A percentile compares a stretch with the other conserved stretches of the same genome.
phyloP scores from a whole-genome alignment of 2,888 invertebrate genomes.

The Sisyra terminalis region DNA sequence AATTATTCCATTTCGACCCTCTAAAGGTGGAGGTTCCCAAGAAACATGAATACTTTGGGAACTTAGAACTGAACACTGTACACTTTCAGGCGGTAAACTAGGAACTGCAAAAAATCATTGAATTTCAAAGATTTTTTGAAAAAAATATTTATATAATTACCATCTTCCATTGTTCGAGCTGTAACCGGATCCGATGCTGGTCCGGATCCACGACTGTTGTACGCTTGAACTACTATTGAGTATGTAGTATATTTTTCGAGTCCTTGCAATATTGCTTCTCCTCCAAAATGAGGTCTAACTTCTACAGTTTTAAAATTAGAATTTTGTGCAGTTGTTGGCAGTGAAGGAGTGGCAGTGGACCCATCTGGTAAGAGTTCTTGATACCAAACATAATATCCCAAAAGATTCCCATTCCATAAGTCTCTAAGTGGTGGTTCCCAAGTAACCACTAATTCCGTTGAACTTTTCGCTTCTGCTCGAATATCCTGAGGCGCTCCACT shows the following conservation, averaged over 20 bases:
- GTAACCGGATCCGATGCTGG: slow-evolving; percentile 67
- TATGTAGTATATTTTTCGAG: slow-evolving; percentile 66
- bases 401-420: slow-evolving; percentile 73
- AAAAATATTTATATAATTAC: slow-evolving; percentile 28
- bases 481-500: slow-evolving; percentile 70
- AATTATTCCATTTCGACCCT: slow-evolving; percentile 70
- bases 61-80: slow-evolving; percentile 64
- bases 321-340: slow-evolving; percentile 28
- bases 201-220: slow-evolving; percentile 73
- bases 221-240: slow-evolving; percentile 71
- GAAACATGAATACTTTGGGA: slow-evolving; percentile 73
- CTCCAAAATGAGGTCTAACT: slow-evolving; percentile 52
- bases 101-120: slow-evolving; percentile 43
- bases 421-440: slow-evolving; percentile 81
- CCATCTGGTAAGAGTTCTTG: slow-evolving; percentile 38
- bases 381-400: slow-evolving; percentile 78
- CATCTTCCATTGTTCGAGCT: slow-evolving; percentile 69
- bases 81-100: slow-evolving; percentile 66
- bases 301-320: slow-evolving; percentile 66
- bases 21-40: slow-evolving; percentile 67
- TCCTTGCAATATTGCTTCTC: slow-evolving; percentile 48
- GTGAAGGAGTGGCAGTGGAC: slow-evolving; percentile 15
- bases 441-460: slow-evolving; percentile 65
- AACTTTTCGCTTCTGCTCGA: slow-evolving; percentile 67
- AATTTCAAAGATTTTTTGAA: neutral